phyloP scores from a whole-genome alignment of 2,888 invertebrate species.

The Amphimallon solstitiale region DNA sequence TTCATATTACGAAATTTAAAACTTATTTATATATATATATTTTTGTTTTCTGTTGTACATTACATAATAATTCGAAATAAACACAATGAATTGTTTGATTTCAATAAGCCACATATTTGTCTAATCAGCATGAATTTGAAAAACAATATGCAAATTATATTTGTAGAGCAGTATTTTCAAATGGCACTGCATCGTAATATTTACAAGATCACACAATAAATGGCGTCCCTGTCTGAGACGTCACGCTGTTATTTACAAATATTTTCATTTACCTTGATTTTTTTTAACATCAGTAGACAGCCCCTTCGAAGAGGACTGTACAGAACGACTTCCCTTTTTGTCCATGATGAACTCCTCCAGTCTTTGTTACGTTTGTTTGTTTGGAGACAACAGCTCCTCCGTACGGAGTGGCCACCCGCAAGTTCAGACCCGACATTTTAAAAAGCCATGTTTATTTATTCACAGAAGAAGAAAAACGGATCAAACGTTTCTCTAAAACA shows the following conservation, averaged over 20 bases:
- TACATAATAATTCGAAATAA: no score
- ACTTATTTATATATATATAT: no score
- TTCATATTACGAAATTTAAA: no score
- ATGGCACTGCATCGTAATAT: no score
- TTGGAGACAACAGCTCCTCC: constrained; percentile 74
- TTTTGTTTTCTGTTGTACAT: no score
- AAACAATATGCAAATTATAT: no score
- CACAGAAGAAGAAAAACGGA: constrained; percentile 67
- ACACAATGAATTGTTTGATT: no score
- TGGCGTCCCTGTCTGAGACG: constrained; percentile 26
- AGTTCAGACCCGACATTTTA: constrained; percentile 81
- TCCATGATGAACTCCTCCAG: constrained; percentile 69
- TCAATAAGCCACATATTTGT: no score
- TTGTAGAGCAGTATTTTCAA: no score
- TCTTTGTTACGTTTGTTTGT: constrained; percentile 54
- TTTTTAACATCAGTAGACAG: constrained; percentile 79
- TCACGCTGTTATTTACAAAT: constrained; percentile 35
- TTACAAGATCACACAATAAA: no score
- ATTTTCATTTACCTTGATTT: constrained; percentile 69
- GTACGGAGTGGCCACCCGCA: constrained; percentile 76
- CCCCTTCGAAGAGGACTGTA: constrained; percentile 77
- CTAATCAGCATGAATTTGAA: no score
- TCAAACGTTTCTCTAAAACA: constrained; percentile 45
- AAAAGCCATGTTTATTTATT: constrained; percentile 80
- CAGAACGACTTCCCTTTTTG: constrained; percentile 77